Conservation (phyloP, 2,797 vertebrate genomes). For the Diplodus sargus region DNA sequence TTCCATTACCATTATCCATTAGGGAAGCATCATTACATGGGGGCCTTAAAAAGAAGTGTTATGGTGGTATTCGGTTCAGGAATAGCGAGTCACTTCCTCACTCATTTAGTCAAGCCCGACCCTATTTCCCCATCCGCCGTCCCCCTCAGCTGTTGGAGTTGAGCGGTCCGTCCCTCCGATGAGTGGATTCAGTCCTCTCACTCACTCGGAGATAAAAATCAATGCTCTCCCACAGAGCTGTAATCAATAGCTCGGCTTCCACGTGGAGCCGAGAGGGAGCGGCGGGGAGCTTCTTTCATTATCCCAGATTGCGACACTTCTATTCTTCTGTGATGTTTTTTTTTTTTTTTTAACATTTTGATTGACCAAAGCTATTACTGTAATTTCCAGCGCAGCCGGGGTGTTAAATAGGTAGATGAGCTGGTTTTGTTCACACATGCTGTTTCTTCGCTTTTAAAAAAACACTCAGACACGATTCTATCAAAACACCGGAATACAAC, state of each 20-base stretch:
- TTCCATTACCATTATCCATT: conserved; percentile 4
- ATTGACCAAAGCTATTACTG: conserved; percentile 45
- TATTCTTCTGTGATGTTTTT: conserved; percentile 18
- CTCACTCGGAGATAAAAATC: conserved; percentile 69
- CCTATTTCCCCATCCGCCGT: conserved; percentile 46
- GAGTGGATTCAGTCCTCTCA: conserved; percentile 59
- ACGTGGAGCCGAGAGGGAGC: conserved; percentile 37
- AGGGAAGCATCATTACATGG: conserved; percentile 5
- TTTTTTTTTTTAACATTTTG: conserved; percentile 27
- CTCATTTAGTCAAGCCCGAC: conserved; percentile 46
- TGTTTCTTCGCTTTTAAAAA: conserved; percentile 13
- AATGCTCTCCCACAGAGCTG: conserved; percentile 68
- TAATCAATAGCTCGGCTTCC: conserved; percentile 68
- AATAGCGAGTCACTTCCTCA: conserved; percentile 43
- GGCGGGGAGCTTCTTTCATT: conserved; percentile 50
- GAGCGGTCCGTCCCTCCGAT: conserved; percentile 39
- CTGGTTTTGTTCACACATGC: conserved; percentile 3
- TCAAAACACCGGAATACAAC: background rate
- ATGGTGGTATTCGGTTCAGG: conserved; percentile 17
- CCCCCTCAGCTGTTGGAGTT: conserved; percentile 42
- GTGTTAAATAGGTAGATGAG: conserved; percentile 17
- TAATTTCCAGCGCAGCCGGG: conserved; percentile 19
- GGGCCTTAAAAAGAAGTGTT: background rate
- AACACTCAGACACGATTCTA: background rate
- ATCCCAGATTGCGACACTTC: conserved; percentile 43